Evolutionary conservation across 1,140 invertebrate genomes (phyloP), one percentile per base, ranked within the genome.

Genomic region (Bombus pyrosoma): DNA sequence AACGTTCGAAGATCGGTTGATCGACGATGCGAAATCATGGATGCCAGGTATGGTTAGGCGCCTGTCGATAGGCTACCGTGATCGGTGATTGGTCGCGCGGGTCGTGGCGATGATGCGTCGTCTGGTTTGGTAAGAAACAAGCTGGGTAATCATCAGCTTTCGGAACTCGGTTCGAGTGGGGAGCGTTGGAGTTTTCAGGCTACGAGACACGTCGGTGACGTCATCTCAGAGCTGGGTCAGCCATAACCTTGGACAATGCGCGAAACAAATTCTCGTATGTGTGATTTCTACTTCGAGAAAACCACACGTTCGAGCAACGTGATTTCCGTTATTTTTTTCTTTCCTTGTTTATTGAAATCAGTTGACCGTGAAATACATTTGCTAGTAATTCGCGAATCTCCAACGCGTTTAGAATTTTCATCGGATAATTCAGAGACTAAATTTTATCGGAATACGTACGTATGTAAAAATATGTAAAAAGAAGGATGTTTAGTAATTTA

Each of bases 241-340:
- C 90, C 92, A 92, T 94, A 93, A 94, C 93, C 93, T 94, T 94
- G 92, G 92, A 85, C 91, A 94, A 93, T 91, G 82, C 32, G 73
- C 80, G 84, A 86, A 87, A 88, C 71, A 83, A 86, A 81, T 78
- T 76, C 57, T 86, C n/a, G 59, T 81, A 81, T 43, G 71, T 47
- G 71, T 5, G 34, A 81, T 57, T 81, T 81, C 53, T 66, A 9
- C 3, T 10, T 32, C 25, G 28, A 25, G 43, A 75, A 32, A 83
- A 37, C 43, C 32, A n/a, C 43, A 62, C 34, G 53, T 57, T 22
- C 32, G 25, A 15, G 18, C 34, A 72, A 72, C 47, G 28, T 39
- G 28, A 72, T 81, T 43, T 12, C 75, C 22, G 75, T 41, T 64
- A 76, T 39, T 53, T 12, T 34, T 64, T 41, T 43, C 22, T 53